Conservation (phyloP, 2,113 vertebrate species). For the Rhea americana region DNA sequence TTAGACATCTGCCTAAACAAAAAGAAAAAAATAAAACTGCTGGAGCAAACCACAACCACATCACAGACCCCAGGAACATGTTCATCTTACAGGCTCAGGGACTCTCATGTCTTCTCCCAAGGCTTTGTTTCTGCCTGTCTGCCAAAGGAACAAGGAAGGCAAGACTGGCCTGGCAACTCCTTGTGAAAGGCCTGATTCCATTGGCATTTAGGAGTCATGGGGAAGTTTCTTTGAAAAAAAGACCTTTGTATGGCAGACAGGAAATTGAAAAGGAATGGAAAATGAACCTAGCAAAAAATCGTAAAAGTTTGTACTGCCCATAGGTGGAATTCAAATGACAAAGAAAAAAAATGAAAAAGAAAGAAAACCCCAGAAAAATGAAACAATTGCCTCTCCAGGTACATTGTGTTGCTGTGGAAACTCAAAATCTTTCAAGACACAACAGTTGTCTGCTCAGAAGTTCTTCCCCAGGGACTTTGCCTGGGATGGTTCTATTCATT, state of each 20-base stretch:
- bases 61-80: not conserved
- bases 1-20: not conserved
- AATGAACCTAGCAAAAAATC: constrained; percentile 17
- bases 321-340: constrained; percentile 14
- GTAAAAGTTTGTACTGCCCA: not conserved
- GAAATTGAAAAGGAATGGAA: not conserved
- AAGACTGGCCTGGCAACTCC: not conserved
- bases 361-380: not conserved
- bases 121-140: not conserved
- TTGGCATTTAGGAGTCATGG: not conserved
- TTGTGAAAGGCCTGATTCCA: not conserved
- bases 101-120: accelerated
- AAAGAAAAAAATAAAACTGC: not conserved
- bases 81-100: not conserved
- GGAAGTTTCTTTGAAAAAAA: not conserved
- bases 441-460: constrained; percentile 28
- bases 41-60: not conserved
- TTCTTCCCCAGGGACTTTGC: constrained; percentile 26
- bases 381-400: not conserved
- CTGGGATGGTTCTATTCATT: constrained; percentile 42
- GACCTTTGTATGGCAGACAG: not conserved
- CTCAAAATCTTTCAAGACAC: not conserved
- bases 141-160: not conserved
- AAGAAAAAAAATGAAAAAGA: not conserved
- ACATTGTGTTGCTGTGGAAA: constrained; percentile 11